Evolutionary conservation across 1,140 invertebrate genomes (phyloP), one percentile per base, ranked within the genome.

Genomic region (Sycophila sp.): DNA sequence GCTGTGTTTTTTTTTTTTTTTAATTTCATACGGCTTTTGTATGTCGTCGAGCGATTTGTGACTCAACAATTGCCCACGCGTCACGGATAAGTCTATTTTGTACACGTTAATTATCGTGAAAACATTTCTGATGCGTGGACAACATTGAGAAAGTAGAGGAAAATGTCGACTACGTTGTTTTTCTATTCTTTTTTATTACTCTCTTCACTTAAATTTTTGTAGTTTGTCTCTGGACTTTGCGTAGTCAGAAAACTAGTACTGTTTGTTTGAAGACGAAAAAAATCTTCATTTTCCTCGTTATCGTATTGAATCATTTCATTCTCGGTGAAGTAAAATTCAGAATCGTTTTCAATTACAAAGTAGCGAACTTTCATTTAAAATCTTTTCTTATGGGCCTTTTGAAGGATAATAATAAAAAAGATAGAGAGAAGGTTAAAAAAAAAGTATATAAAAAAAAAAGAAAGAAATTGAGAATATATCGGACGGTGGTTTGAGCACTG

Each of bases 401-500:
- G 0, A 32, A 7, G 17, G 17, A 42, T 6, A 42, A 42, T 15
- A 42, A 42, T 15, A 42, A 42, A 42, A 42, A 4, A 42, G 17
- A 42, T 15, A 42, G 17, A 4, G n/a, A n/a, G n/a, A n/a, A 13
- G 34, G 3, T 6, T 17, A 55, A 55, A 32, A 17, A 7, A 3
- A 22, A 32, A 45, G 19, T 17, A 24, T 36, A 45, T n/a, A 6
- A 1, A 60, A 60, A n/a, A 28, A 24, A 30, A 4, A 7, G 26
- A 30, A 15, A 45, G 4, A 0, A 22, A 60, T 22, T 0, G 15
- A 40, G 56, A 62, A 19, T 53, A 45, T 51, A 69, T 28, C 40
- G 60, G 49, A 40, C 69, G 76, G 78, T 81, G 78, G 79, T 84
- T 83, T 83, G 82, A 85, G 80, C 83, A 85, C 82, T 86, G 82